These are phyloP conservation scores for Drosophila buzzatii DNA, from an alignment of 2,888 invertebrate genomes.

Conservation along the genomic window DNA sequence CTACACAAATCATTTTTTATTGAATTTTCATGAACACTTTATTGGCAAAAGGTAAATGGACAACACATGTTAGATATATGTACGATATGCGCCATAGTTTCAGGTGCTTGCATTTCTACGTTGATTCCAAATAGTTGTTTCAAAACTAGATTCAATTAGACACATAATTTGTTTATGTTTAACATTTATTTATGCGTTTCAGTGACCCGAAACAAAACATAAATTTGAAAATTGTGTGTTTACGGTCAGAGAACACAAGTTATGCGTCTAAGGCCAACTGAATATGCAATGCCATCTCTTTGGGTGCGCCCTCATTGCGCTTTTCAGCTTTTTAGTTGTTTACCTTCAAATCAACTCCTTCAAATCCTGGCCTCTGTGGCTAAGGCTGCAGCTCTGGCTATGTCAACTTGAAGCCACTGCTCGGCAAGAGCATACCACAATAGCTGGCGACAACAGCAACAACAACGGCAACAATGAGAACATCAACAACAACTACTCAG, in stretches of 20 bases:
- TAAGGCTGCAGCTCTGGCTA: constrained; percentile 29
- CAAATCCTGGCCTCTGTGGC: constrained; percentile 25
- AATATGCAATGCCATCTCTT: constrained; percentile 20
- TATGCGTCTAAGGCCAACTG: constrained; percentile 20
- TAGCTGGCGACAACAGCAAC: constrained; percentile 42
- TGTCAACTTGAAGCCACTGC: constrained; percentile 74
- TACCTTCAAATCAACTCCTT: constrained; percentile 74
- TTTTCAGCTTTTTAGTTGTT: constrained; percentile 67
- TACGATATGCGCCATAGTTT: constrained; percentile 22
- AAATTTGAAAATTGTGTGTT: constrained; percentile 6
- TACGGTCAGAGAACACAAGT: constrained; percentile 16
- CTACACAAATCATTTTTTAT: constrained; percentile 79
- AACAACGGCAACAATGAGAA: constrained; percentile 13
- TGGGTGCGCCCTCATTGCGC: constrained; percentile 37
- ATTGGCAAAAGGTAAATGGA: constrained; percentile 72
- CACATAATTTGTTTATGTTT: constrained; percentile 19
- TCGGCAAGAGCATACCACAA: constrained; percentile 67
- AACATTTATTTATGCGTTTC: constrained; percentile 15
- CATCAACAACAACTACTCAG: constrained; percentile 49
- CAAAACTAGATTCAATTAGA: constrained; percentile 39
- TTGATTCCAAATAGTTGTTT: constrained; percentile 2
- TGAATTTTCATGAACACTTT: constrained; percentile 77
- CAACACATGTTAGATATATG: constrained; percentile 35
- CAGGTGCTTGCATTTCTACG: constrained; percentile 17
- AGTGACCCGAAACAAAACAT: neutral